Evolutionary conservation across 2,888 invertebrate genomes (phyloP), one percentile per base, ranked within the genome.

Genomic region (Theretra japonica): DNA sequence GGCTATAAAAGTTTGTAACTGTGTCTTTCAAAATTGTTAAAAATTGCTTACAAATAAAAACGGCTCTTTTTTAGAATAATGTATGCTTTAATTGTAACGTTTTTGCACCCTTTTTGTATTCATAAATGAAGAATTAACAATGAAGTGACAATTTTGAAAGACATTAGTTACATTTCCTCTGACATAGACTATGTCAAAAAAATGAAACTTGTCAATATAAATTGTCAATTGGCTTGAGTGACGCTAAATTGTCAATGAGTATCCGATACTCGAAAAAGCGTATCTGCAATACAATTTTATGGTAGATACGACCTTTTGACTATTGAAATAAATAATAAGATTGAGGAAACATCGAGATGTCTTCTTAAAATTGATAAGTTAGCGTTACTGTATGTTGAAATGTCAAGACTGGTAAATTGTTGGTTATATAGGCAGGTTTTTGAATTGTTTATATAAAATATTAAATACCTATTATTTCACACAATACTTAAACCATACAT

Each of bases 171-270:
- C 62, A 33, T n/a, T n/a, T 58, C n/a, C 17, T 19, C 15, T 62
- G 60, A n/a, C n/a, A n/a, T 60, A 7, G 5, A 30, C 30, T 30
- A 30, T 8, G 19, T 19, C 19, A 3, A 30, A 30, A n/a, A 21
- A 62, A 60, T 62, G 8, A 15, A 62, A 33, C 8, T 62, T 41
- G 62, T 62, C 62, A 62, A 62, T 62, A 21, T 62, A 15, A 41
- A 41, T n/a, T 41, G 62, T 62, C 62, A 62, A 62, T 62, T 62
- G 21, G 62, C 21, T 41, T 8, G 11, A 33, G 60, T 30, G 7
- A n/a, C 30, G 30, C 60, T 60, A 33, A 33, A 60, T 60, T n/a
- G 33, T 30, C 33, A 60, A 60, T 33, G 6, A 3, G 28, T 30
- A 30, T n/a, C 19, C 53, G n/a, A 53, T 4, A 53, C 6, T 53